Percentiles rank a stretch among this genome's conserved stretches.
phyloP scores from a whole-genome alignment of 2,113 vertebrate genomes.

The Henicopernis longicauda region DNA sequence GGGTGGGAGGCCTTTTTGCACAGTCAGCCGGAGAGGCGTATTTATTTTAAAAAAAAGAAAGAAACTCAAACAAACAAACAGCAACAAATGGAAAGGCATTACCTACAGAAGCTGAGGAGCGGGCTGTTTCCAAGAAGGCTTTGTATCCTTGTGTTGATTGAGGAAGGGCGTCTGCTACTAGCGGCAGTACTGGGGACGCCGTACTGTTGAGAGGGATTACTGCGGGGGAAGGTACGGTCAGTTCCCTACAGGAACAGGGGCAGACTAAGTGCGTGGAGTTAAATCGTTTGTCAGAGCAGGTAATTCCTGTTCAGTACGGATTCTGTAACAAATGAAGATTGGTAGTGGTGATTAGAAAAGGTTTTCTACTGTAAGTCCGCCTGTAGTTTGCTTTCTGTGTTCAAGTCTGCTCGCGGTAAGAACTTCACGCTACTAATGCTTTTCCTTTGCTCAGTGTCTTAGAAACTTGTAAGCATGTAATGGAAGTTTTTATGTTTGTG shows the following conservation, averaged over 20 bases:
- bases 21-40: fast-evolving
- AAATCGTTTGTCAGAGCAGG: neutral
- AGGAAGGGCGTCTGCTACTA: fast-evolving
- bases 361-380: neutral
- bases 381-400: neutral
- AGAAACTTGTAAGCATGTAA: neutral
- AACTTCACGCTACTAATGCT: fast-evolving
- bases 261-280: fast-evolving
- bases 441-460: neutral
- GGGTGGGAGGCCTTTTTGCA: neutral
- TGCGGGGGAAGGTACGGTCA: neutral
- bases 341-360: neutral
- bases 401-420: fast-evolving
- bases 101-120: fast-evolving
- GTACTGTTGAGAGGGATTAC: fast-evolving
- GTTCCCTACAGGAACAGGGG: neutral
- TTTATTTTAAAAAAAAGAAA: too few relatives aligned
- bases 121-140: neutral
- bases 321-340: neutral
- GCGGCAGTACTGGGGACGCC: fast-evolving
- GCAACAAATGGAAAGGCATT: neutral
- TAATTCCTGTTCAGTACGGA: neutral
- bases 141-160: neutral
- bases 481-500: neutral
- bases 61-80: neutral